Conservation (phyloP, 2,113 vertebrate genomes). For the Lutjanus erythropterus region DNA sequence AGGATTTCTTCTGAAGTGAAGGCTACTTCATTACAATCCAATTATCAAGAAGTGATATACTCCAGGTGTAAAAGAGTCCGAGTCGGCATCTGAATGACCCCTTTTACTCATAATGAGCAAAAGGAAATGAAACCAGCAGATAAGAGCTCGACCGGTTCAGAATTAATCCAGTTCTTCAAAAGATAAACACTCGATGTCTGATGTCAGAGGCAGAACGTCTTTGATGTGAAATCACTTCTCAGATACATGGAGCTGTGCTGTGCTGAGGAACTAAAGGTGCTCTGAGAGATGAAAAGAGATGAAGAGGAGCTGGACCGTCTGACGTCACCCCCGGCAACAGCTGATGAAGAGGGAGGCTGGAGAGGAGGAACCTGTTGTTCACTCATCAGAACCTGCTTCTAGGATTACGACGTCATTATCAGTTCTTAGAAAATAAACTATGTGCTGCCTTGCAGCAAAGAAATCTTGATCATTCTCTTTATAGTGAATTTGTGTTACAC, state of each 20-base stretch:
- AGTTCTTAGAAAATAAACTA: not conserved
- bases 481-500: not conserved
- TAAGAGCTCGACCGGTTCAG: not conserved
- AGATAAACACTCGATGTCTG: constrained; percentile 27
- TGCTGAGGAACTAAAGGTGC: constrained; percentile 20
- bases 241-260: constrained; percentile 5
- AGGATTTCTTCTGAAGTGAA: not conserved
- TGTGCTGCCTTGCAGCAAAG: not conserved
- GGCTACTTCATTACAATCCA: not conserved
- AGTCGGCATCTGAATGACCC: not conserved
- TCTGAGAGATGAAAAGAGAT: constrained; percentile 53
- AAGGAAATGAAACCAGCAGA: not conserved
- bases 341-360: constrained; percentile 33
- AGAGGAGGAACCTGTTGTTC: constrained; percentile 18
- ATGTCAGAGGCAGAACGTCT: not conserved
- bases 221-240: constrained; percentile 53
- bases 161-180: constrained; percentile 30
- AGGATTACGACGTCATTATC: not conserved
- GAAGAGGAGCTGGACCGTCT: constrained; percentile 34
- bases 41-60: not conserved
- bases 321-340: constrained; percentile 11
- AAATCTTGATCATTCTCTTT: not conserved
- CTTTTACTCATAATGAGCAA: not conserved
- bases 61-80: not conserved
- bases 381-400: not conserved